phyloP scores from a whole-genome alignment of 1,140 invertebrate genomes.

The Drosophila hydei region DNA sequence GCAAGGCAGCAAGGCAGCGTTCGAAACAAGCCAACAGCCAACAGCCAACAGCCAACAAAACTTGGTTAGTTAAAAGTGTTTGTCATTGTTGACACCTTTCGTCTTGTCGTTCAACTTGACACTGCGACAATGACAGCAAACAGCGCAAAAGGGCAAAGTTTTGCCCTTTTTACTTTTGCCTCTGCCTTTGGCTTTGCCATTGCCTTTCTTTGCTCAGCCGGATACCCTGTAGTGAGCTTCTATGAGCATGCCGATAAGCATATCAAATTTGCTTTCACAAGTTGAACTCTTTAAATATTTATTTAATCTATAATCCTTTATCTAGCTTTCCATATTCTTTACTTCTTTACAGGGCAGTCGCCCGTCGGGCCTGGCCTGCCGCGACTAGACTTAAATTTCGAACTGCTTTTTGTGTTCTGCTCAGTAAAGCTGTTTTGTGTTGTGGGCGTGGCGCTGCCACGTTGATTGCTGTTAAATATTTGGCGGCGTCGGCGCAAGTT shows the following conservation, averaged over 20 bases:
- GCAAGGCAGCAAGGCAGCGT: constrained; percentile 32
- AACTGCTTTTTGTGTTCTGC: constrained; percentile 8
- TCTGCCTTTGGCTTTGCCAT: constrained; percentile 20
- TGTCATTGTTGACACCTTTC: constrained; percentile 81
- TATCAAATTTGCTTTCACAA: too few relatives aligned
- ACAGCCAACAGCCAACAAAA: constrained; percentile 58
- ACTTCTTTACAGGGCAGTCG: constrained; percentile 11
- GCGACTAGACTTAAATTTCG: constrained; percentile 16
- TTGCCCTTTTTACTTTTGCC: constrained; percentile 43
- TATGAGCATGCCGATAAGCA: not conserved
- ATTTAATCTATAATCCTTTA: too few relatives aligned
- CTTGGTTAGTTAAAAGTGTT: constrained; percentile 82
- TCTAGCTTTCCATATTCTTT: not conserved
- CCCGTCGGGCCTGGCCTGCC: not conserved
- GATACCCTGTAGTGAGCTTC: constrained; percentile 15
- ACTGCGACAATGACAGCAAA: constrained; percentile 57
- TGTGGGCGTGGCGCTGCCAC: constrained; percentile 30
- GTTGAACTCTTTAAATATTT: too few relatives aligned
- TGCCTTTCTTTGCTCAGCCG: constrained; percentile 30
- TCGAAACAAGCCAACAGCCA: constrained; percentile 36
- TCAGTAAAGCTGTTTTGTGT: constrained; percentile 20
- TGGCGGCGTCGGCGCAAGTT: constrained; percentile 67
- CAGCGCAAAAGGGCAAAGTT: constrained; percentile 65
- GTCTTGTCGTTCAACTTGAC: constrained; percentile 63
- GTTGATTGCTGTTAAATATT: constrained; percentile 81